Conservation (phyloP, 92 coral and sea anemone species). For the Phymanthus crucifer region DNA sequence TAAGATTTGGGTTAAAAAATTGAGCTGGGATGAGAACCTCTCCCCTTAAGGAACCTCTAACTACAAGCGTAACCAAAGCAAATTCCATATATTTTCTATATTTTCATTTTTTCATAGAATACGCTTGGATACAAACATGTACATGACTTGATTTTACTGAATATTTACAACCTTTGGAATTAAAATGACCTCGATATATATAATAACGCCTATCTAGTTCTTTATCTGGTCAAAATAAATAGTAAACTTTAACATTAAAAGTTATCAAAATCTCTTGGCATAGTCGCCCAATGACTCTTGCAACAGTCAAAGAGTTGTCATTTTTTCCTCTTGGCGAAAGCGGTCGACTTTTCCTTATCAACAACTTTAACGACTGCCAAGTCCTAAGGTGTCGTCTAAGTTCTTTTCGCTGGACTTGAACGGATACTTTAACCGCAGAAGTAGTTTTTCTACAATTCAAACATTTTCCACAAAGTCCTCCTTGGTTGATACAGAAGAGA, state of each 20-base stretch:
- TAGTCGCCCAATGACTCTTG: background rate
- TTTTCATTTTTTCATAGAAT: background rate
- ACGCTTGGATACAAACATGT: background rate
- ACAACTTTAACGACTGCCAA: background rate
- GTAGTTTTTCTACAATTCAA: background rate
- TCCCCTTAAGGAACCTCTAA: too few relatives aligned
- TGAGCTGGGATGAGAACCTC: too few relatives aligned
- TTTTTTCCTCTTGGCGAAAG: background rate
- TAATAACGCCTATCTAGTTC: background rate
- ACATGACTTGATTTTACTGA: background rate
- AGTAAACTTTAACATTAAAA: background rate
- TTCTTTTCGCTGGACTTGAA: background rate
- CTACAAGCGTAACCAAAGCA: background rate
- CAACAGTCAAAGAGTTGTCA: background rate
- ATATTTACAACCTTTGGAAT: slow-evolving; percentile 12
- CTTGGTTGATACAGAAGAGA: slow-evolving; percentile 21
- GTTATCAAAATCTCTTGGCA: background rate
- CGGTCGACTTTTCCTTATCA: background rate
- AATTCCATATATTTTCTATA: background rate
- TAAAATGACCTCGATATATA: background rate
- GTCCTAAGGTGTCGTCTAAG: background rate
- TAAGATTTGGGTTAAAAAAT: too few relatives aligned
- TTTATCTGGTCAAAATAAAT: slow-evolving; percentile 4
- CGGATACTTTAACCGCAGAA: background rate
- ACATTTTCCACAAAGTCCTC: slow-evolving; percentile 14